These are phyloP conservation scores for Parazoanthus atlanticus DNA, from an alignment of 92 coral and sea anemone species.

Conservation along the genomic window DNA sequence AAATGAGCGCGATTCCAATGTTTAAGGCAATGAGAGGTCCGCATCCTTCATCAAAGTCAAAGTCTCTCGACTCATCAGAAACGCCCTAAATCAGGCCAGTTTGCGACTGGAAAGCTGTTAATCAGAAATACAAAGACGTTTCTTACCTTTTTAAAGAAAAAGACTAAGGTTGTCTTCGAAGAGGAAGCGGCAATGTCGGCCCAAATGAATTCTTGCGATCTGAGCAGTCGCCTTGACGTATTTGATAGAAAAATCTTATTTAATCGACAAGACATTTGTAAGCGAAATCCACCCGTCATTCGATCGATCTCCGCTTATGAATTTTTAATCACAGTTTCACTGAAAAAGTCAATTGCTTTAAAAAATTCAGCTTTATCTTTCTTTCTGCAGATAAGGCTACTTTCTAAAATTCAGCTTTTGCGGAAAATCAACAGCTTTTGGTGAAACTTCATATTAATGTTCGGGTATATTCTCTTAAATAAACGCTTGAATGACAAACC, in stretches of 20 bases:
- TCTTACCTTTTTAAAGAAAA: conserved; percentile 43
- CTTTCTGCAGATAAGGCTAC: not conserved
- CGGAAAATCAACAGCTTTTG: not conserved
- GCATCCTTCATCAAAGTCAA: not conserved
- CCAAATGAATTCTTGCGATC: conserved; percentile 17
- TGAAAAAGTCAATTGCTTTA: not conserved
- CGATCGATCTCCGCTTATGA: conserved; percentile 18
- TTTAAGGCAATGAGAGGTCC: not conserved
- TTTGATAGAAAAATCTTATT: conserved; percentile 84
- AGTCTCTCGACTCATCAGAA: not conserved
- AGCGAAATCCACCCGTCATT: conserved; percentile 45
- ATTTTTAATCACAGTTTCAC: conserved; percentile 23
- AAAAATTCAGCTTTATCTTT: not conserved
- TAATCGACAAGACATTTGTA: conserved; percentile 77
- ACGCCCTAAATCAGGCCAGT: not conserved
- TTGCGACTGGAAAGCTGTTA: not conserved
- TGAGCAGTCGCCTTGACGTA: conserved; percentile 57
- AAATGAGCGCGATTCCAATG: not conserved
- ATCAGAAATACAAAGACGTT: not conserved
- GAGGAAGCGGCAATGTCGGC: conserved; percentile 23
- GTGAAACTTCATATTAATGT: not conserved
- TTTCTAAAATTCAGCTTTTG: not conserved
- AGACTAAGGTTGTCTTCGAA: not conserved
- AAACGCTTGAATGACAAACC: not conserved
- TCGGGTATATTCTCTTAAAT: not conserved